Evolutionary conservation across 2,797 vertebrate genomes (phyloP), one percentile per base, ranked within the genome.

Genomic region (Enoplosus armatus): DNA sequence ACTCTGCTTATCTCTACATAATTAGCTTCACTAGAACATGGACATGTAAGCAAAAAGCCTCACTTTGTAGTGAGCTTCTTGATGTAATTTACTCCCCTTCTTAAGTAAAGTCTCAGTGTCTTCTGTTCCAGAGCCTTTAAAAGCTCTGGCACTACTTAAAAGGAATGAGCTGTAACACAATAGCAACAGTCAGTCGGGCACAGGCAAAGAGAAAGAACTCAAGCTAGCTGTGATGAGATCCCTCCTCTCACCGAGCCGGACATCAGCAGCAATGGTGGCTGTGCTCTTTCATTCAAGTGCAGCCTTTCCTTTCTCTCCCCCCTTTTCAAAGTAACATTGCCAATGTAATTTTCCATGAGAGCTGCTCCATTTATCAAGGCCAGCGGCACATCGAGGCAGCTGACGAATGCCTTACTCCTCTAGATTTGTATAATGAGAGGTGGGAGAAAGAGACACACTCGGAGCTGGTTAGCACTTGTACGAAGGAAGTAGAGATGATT

Each of bases 271-370:
- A 75, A 80, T 67, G 75, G 72, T 48, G 59, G 86, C 87, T 82
- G 26, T 67, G 80, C 86, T 90, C 89, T 89, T 89, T 92, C 80
- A 88, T 90, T 92, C 74, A 73, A 92, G 79, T 70, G 80, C 76
- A 85, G 82, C 81, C 84, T 72, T 77, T 84, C 67, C 79, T 82
- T 65, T 75, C 66, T 81, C 75, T 72, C 72, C 29, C 73, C 76
- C 59, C 53, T 70, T 51, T 85, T 92, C 85, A 85, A 85, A 91
- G 87, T 83, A 87, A 89, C 90, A 85, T 71, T 75, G 89, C 89
- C 89, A 87, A 89, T 90, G 93, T 93, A 90, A 94, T 94, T 93
- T 94, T 94, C 93, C 89, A 85, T 91, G 89, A 92, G 87, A 91
- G 92, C 86, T 84, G 85, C 87, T 92, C 91, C 90, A 94, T 93